These are phyloP conservation scores for Gasterosteus nipponicus DNA, from an alignment of 2,113 vertebrate species.

Conservation along the genomic window DNA sequence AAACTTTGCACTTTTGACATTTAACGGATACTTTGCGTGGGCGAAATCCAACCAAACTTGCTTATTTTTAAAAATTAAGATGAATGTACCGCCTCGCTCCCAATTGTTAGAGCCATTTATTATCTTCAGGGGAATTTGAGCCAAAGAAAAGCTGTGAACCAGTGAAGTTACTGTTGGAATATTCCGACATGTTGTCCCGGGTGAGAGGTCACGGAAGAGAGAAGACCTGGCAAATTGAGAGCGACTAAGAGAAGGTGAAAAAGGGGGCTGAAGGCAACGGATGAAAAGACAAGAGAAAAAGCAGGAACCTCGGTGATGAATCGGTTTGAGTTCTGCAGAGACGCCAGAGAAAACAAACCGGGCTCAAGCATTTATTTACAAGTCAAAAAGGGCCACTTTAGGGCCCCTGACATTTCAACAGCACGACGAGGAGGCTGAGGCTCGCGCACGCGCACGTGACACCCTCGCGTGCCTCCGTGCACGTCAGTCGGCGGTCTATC, in stretches of 20 bases:
- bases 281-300: constrained; percentile 1
- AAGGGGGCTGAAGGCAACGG: constrained; percentile 1
- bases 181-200: constrained; percentile 3
- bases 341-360: constrained; percentile 74
- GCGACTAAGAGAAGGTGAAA: constrained; percentile 36
- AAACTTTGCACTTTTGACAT: constrained; percentile 45
- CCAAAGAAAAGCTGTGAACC: background rate
- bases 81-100: background rate
- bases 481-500: constrained; percentile 22
- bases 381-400: constrained; percentile 78
- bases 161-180: background rate
- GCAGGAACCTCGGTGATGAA: constrained; percentile 41
- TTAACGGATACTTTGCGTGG: constrained; percentile 22
- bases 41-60: constrained; percentile 7
- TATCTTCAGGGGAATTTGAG: background rate
- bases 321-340: constrained; percentile 57
- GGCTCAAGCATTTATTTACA: constrained; percentile 79
- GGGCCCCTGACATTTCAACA: constrained; percentile 79
- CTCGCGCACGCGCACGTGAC: background rate
- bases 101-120: background rate
- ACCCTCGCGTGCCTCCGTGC: background rate
- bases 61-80: constrained; percentile 22
- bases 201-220: constrained; percentile 3
- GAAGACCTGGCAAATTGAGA: constrained; percentile 23
- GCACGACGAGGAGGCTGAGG: constrained; percentile 66